Conservation (phyloP, 1,140 invertebrate genomes). For the Cydia pomonella region DNA sequence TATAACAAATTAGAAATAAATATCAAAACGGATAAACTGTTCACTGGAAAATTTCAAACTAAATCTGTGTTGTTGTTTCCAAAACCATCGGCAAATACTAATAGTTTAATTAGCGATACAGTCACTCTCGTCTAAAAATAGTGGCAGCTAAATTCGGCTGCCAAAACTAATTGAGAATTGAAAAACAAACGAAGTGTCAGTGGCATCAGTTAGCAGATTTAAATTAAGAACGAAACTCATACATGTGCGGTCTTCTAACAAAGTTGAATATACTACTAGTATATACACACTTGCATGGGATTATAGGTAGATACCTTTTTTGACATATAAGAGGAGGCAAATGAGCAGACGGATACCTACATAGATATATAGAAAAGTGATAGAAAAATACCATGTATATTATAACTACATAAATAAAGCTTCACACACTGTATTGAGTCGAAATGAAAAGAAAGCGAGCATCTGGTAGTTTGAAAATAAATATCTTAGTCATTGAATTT, state of each 20-base stretch:
- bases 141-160: conserved; percentile 5
- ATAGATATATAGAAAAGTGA: too few species aligned
- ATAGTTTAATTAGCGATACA: conserved; percentile 22
- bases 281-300: too few species aligned
- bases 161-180: conserved; percentile 30
- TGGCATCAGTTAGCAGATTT: conserved; percentile 30
- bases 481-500: neutral
- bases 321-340: too few species aligned
- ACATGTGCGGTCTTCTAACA: neutral
- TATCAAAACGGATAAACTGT: too few species aligned
- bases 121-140: conserved; percentile 22
- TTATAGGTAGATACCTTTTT: too few species aligned
- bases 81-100: neutral
- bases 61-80: neutral
- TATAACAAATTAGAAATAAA: too few species aligned
- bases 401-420: neutral
- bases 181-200: conserved; percentile 30
- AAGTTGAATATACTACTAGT: neutral
- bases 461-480: neutral
- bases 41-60: too few species aligned
- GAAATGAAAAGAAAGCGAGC: neutral
- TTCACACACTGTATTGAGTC: neutral
- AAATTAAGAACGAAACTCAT: conserved; percentile 28
- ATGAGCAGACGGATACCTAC: too few species aligned
- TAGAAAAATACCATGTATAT: neutral